Evolutionary conservation across 2,797 vertebrate species (phyloP).

Genomic region (Heterohyrax brucei): DNA sequence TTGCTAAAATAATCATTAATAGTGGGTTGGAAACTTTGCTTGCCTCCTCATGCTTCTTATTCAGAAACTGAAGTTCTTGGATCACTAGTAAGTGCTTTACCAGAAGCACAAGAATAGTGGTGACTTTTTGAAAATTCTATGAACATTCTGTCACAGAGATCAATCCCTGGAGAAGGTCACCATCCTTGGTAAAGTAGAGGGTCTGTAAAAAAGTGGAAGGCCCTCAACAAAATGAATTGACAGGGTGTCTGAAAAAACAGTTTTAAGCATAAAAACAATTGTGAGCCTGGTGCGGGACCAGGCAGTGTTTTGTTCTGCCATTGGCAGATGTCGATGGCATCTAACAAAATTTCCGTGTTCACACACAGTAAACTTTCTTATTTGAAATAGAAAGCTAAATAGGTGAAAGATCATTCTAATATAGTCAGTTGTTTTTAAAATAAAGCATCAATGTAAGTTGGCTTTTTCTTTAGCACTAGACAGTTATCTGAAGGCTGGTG

Average conservation of each 20-base stretch:
- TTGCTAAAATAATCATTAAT: slow-evolving; percentile 36
- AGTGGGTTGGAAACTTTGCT: slow-evolving; percentile 29
- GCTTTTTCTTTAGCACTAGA: not conserved
- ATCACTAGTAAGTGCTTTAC: slow-evolving; percentile 17
- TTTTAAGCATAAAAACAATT: too few species aligned
- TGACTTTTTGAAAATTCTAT: slow-evolving; percentile 35
- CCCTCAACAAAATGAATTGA: too few species aligned
- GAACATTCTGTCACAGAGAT: too few species aligned
- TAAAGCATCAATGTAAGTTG: not conserved
- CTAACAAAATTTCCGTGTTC: not conserved
- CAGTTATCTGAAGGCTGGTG: not conserved
- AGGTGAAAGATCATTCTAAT: slow-evolving; percentile 18
- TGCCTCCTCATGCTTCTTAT: slow-evolving; percentile 10
- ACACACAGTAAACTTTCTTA: slow-evolving; percentile 12
- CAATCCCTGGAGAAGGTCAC: too few species aligned
- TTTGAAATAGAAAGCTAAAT: slow-evolving; percentile 13
- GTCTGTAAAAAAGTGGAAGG: too few species aligned
- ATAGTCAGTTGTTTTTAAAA: not conserved
- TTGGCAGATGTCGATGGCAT: too few species aligned
- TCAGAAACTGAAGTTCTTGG: slow-evolving; percentile 11
- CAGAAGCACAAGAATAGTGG: slow-evolving; percentile 33
- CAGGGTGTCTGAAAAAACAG: too few species aligned
- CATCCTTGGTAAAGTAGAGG: too few species aligned
- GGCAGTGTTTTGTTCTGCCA: too few species aligned
- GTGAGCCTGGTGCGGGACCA: too few species aligned